Conservation (phyloP, 92 coral and sea anemone genomes). For the Heliopora coerulea region DNA sequence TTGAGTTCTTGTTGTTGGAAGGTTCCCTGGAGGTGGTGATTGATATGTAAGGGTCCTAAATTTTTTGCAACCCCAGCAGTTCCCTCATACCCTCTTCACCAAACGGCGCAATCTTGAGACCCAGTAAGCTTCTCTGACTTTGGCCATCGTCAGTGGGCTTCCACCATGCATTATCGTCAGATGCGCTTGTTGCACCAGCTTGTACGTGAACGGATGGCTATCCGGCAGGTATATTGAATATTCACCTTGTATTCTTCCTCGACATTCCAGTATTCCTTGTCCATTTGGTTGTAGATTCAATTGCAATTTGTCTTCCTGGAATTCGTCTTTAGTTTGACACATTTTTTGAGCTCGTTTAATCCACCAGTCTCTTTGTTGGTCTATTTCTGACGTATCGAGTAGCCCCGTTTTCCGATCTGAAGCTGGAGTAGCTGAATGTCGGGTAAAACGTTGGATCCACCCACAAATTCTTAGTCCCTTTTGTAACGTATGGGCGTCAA, state of each 20-base stretch:
- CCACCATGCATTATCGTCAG: slow-evolving; percentile 43
- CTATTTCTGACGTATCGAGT: slow-evolving; percentile 29
- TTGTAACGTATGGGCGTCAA: not conserved
- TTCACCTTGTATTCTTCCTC: slow-evolving; percentile 42
- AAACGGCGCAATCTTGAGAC: not conserved
- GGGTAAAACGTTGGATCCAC: slow-evolving; percentile 29
- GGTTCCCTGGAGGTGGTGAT: slow-evolving; percentile 36
- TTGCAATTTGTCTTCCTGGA: not conserved
- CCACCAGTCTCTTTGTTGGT: slow-evolving; percentile 32
- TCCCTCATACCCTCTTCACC: not conserved
- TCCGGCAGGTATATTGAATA: slow-evolving; percentile 49
- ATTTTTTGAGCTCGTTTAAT: slow-evolving; percentile 15
- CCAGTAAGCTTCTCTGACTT: slow-evolving; percentile 24
- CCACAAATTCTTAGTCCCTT: slow-evolving; percentile 24
- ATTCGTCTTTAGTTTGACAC: not conserved
- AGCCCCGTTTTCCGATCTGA: slow-evolving; percentile 18
- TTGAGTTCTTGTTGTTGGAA: slow-evolving; percentile 33
- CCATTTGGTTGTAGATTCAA: slow-evolving; percentile 31
- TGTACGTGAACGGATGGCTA: not conserved
- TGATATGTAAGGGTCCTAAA: slow-evolving; percentile 10
- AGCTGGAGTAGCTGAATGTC: not conserved
- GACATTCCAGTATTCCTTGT: slow-evolving; percentile 22
- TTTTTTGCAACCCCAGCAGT: slow-evolving; percentile 40
- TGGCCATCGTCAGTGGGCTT: slow-evolving; percentile 35
- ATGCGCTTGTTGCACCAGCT: slow-evolving; percentile 35